Evolutionary conservation across 2,888 invertebrate genomes (phyloP), one percentile per base, ranked within the genome.

Genomic region (Orthonevra nobilis): DNA sequence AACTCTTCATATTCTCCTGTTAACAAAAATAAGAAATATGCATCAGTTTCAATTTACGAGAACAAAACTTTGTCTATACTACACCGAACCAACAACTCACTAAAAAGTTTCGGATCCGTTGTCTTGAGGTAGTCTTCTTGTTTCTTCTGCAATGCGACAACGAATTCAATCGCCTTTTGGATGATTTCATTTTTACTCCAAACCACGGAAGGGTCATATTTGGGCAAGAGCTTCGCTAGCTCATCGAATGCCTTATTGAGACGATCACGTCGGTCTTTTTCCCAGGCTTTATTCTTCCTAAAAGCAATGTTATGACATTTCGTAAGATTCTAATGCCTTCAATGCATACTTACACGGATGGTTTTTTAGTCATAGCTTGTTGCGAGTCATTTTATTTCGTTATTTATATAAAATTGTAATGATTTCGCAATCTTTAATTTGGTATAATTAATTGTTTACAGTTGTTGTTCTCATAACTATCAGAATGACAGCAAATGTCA

Each of bases 211-310:
- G 89, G 88, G 81, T 87, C 86, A 75, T 86, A 85, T 56, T 85
- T 83, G n/a, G 88, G 88, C 14, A 89, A 81, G 12, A 87, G 82
- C 60, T 83, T 84, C 20, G 84, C 85, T 52, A 89, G 82, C 54
- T 86, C 84, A 44, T 84, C 84, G 81, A 88, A 88, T 10, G 84
- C 83, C 38, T 83, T 83, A 81, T 91, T 91, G 82, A 92, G 87
- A 82, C 91, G 90, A 81, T 90, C 90, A 84, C 92, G 87, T 85
- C 92, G 87, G 83, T 91, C 90, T 86, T 91, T 90, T 88, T 92
- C 92, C 92, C 92, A 92, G 88, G 90, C 89, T 86, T 90, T 90
- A 81, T 83, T 84, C 70, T 83, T 83, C 26, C 83, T 83, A 26
- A n/a, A 66, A 42, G 5, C 7, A n/a, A 50, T 48, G 2, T 3